Evolutionary conservation across 2,888 invertebrate species (phyloP), one percentile per base, ranked within the genome.

Genomic region (Arrhopalites spinosus): DNA sequence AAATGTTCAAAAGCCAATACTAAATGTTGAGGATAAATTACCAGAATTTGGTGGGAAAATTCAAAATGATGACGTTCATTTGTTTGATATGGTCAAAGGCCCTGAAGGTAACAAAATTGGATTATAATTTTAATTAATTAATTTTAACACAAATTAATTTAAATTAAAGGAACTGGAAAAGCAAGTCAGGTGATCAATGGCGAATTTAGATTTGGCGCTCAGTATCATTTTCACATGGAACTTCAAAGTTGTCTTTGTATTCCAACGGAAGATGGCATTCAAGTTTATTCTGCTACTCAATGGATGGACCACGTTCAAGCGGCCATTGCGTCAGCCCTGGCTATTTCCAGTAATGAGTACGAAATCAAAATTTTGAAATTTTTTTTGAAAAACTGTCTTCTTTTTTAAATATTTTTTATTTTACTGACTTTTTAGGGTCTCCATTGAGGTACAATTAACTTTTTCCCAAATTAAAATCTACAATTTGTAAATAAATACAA

Each of bases 191-290:
- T 68, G n/a, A 25, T 68, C 3, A n/a, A 50, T 17, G 69, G 69
- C 1, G 69, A 53, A 29, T 69, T 69, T 45, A 50, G 29, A 53
- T 69, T 69, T 27, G 69, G 69, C 17, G 69, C 29, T 11, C 69
- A 93, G 84, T 92, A 91, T 84, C 93, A 93, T 84, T 92, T 89
- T 82, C 89, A 90, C 13, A 90, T 93, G 91, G 93, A 93, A 83
- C 89, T 91, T 0, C 91, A 91, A 61, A 88, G 88, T 0, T 89
- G 90, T 77, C 87, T 92, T 0, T 90, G 88, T 17, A 85, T 89
- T 25, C 93, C 91, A 0, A 88, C 87, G 25, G 93, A 93, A 84
- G 91, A 92, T 80, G 91, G 91, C 0, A n/a, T 63, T 20, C 13
- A 11, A 25, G 50, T 72, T 3, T 90, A 88, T 82, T 86, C 89